Conservation (phyloP, 2,888 invertebrate genomes). For the Sepiola atlantica region DNA sequence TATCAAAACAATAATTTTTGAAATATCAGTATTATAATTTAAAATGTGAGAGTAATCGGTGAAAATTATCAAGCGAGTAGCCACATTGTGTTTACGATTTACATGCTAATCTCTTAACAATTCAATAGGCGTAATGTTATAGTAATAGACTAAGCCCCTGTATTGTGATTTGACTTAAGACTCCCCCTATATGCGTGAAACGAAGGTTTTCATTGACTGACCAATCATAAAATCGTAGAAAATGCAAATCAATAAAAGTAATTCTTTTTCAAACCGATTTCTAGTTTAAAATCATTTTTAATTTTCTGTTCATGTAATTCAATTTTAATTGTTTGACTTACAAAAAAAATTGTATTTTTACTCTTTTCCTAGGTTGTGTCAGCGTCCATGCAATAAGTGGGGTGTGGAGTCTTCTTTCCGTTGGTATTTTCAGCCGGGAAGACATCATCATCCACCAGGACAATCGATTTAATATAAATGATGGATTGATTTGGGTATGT, state of each 20-base stretch:
- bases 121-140: too few species aligned
- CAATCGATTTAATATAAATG: neutral
- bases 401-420: constrained; percentile 63
- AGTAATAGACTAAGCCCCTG: too few species aligned
- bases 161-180: too few species aligned
- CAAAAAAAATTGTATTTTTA: neutral
- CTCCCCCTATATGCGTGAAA: neutral
- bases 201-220: neutral
- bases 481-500: constrained; percentile 24
- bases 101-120: too few species aligned
- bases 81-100: too few species aligned
- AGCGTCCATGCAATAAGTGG: constrained; percentile 64
- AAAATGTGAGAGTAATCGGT: too few species aligned
- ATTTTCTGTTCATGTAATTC: neutral
- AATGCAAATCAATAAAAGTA: neutral
- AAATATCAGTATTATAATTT: too few species aligned
- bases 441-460: neutral
- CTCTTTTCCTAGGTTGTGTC: constrained; percentile 61
- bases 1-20: too few species aligned
- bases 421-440: constrained; percentile 58
- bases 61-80: too few species aligned
- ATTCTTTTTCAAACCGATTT: neutral
- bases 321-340: neutral
- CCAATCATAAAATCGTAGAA: neutral
- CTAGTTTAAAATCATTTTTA: neutral